These are phyloP conservation scores for Leucopsar rothschildi DNA, from an alignment of 2,113 vertebrate species.

Conservation along the genomic window DNA sequence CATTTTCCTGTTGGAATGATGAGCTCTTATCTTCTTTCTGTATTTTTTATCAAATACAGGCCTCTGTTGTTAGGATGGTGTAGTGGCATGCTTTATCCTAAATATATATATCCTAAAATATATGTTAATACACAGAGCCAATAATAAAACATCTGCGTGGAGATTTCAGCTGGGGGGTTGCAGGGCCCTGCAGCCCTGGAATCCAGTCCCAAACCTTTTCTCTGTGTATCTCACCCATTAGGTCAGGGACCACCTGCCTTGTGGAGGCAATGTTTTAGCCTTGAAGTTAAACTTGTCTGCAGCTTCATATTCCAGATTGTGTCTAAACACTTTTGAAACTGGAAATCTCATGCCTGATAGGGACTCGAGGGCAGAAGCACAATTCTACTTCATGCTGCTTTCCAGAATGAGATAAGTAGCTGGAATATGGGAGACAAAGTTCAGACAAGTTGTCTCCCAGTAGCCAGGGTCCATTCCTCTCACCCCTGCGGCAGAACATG, in stretches of 20 bases:
- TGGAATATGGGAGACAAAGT: not conserved
- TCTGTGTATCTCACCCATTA: rapidly evolving
- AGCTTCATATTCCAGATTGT: rapidly evolving
- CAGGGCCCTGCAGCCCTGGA: not conserved
- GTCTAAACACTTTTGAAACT: not conserved
- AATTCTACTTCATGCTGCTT: not conserved
- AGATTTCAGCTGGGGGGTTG: not conserved
- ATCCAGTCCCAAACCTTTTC: not conserved
- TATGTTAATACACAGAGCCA: rapidly evolving
- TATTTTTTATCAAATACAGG: not conserved
- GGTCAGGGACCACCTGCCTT: not conserved
- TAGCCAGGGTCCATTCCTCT: not conserved
- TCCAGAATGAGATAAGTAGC: not conserved
- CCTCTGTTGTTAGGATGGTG: not conserved
- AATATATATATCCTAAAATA: not conserved
- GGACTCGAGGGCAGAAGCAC: not conserved
- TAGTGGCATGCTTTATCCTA: not conserved
- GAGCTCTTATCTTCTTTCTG: not conserved
- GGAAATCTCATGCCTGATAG: not conserved
- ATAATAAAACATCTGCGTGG: not conserved
- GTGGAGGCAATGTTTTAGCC: rapidly evolving
- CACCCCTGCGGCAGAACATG: rapidly evolving
- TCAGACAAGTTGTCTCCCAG: not conserved
- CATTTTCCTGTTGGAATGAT: not conserved
- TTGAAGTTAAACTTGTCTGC: not conserved